phyloP scores from a whole-genome alignment of 2,113 vertebrate genomes.

The Sigmodon hispidus region DNA sequence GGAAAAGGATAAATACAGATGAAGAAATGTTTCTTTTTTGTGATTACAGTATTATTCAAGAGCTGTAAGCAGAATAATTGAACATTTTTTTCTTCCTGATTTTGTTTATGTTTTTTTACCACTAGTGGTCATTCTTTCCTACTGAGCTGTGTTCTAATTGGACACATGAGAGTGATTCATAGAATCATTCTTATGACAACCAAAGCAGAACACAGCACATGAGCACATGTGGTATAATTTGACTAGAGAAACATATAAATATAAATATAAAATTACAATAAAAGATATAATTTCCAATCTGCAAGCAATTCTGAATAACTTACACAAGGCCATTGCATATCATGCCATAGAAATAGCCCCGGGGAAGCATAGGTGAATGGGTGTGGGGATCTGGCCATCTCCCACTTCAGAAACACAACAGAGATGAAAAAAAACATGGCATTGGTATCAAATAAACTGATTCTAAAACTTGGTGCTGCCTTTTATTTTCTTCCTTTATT shows the following conservation, averaged over 20 bases:
- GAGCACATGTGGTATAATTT: constrained; percentile 65
- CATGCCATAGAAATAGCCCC: not conserved
- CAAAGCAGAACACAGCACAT: constrained; percentile 54
- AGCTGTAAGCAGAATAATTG: constrained; percentile 79
- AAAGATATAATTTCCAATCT: constrained; percentile 63
- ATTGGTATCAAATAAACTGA: not conserved
- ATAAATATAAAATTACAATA: constrained; percentile 75
- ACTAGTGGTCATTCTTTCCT: constrained; percentile 74
- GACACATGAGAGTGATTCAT: constrained; percentile 73
- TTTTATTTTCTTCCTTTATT: not conserved
- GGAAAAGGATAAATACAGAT: constrained; percentile 52
- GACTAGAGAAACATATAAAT: constrained; percentile 68
- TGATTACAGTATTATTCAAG: constrained; percentile 79
- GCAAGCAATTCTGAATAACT: constrained; percentile 50
- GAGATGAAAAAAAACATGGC: not conserved
- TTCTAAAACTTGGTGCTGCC: not conserved
- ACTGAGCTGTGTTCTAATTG: constrained; percentile 69
- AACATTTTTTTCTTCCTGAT: constrained; percentile 73
- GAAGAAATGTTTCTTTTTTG: constrained; percentile 77
- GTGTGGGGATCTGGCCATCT: not conserved
- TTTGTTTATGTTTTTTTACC: constrained; percentile 85
- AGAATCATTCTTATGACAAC: constrained; percentile 70
- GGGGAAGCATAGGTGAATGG: not conserved
- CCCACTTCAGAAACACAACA: not conserved
- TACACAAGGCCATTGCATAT: not conserved